Base-by-base conservation (phyloP, 2,888 invertebrate genomes). In the Phorcus lineatus region DNA sequence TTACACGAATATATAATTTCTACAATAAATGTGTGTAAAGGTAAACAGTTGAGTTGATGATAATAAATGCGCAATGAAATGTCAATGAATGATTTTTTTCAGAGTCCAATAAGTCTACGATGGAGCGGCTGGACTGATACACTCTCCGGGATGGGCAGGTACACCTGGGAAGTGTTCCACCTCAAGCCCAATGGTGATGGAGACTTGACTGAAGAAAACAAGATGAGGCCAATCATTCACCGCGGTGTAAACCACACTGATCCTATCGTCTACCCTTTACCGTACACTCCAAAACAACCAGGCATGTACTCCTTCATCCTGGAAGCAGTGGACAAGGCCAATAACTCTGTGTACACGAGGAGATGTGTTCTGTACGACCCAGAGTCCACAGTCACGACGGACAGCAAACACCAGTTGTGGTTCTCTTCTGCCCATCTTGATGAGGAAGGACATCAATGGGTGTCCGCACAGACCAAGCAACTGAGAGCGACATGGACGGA, bases 261-360 rank as follows among this genome's bases (percentile, higher is more conserved):
- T 6, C 19, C n/a, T 11, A 70, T 19, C 9, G 16, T 55, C 13
- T 52, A 67, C 1, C 36, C 24, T 24, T 19, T 76, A 0, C 47
- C 62, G 11, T 86, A 82, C 77, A 83, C 55, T 7, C 84, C 86
- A 0, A 19, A 74, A 0, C 82, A 81, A 47, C 81, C 85, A 0
- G 88, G 88, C 3, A 80, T 86, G 76, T 88, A 86, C 57, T 85
- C 87, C 31, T 78, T 86, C 13, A 80, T 88, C 13, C 76, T 89
- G 55, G 84, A 87, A 67, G 83, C 81, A 0, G 40, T 78, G 2
- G 89, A 89, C 67, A 81, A 74, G 9, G 85, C 89, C 52, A 89
- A 89, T 81, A 89, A 89, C 79, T 86, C 87, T 19, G 80, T 80
- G 54, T 86, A 83, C 76, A 84, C 86, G 16, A 78, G 88, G 17